A percentile compares a stretch with the other conserved stretches of the same genome.
Evolutionary conservation across 2,888 invertebrate species (phyloP).

Genomic region (Gastrophysa polygoni): DNA sequence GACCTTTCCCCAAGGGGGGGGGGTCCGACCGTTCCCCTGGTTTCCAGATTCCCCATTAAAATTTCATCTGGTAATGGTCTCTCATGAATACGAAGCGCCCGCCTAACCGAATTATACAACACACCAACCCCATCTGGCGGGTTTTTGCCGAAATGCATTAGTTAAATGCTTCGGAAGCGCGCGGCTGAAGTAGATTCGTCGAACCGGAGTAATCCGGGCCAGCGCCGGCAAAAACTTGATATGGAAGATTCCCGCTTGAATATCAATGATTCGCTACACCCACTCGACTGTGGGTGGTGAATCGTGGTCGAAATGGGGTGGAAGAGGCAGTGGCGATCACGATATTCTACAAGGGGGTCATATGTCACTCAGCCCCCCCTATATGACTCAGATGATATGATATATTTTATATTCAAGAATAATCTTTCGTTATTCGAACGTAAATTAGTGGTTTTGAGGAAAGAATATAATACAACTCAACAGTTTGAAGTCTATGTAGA

Average conservation of each 20-base stretch:
- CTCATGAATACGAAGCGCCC: slow-evolving; percentile 12
- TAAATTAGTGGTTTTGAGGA: too few species aligned
- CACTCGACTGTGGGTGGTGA: slow-evolving; percentile 12
- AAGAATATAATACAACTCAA: too few species aligned
- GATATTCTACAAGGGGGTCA: slow-evolving; percentile 9
- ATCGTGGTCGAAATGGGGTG: slow-evolving; percentile 28
- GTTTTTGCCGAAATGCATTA: slow-evolving; percentile 30
- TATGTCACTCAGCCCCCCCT: too few species aligned
- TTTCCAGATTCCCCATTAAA: not conserved
- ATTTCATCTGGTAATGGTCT: not conserved
- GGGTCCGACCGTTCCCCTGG: not conserved
- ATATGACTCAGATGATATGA: too few species aligned
- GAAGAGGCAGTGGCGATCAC: not conserved
- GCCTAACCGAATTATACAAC: slow-evolving; percentile 27
- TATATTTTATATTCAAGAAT: too few species aligned
- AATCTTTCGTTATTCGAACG: too few species aligned
- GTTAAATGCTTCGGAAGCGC: slow-evolving; percentile 34
- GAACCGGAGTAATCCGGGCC: slow-evolving; percentile 20
- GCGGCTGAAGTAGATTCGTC: slow-evolving; percentile 29
- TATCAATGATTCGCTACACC: slow-evolving; percentile 41
- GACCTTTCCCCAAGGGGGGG: too few species aligned
- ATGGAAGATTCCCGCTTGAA: slow-evolving; percentile 44
- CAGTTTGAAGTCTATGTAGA: too few species aligned
- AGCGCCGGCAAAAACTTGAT: slow-evolving; percentile 40
- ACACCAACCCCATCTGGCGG: slow-evolving; percentile 25